Evolutionary conservation across 2,113 vertebrate genomes (phyloP).

Genomic region (Oreochromis aureus): DNA sequence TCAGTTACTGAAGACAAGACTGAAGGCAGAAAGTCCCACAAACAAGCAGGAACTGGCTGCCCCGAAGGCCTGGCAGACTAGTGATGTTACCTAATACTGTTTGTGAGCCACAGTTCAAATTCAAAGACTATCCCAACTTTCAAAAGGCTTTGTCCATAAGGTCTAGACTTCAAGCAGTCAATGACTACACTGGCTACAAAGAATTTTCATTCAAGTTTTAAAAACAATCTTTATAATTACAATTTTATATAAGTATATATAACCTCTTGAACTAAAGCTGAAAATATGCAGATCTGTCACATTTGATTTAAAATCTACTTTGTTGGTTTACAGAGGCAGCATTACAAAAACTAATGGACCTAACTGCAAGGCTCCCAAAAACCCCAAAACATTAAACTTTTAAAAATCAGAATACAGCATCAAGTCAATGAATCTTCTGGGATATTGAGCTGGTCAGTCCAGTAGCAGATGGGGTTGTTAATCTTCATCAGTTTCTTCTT

Average conservation of each 20-base stretch:
- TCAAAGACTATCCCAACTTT: conserved; percentile 83
- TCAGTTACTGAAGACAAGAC: not conserved
- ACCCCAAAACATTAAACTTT: not conserved
- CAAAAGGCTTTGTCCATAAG: not conserved
- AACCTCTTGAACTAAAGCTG: not conserved
- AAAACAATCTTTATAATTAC: not conserved
- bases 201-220: not conserved
- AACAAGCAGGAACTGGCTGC: not conserved
- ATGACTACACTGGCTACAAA: not conserved
- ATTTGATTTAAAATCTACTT: not conserved
- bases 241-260: not conserved
- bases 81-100: too few species aligned
- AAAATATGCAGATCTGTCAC: not conserved
- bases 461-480: not conserved
- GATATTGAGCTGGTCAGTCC: not conserved
- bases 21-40: not conserved
- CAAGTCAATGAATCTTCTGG: not conserved
- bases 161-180: not conserved
- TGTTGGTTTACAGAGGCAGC: not conserved
- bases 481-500: not conserved
- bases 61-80: not conserved
- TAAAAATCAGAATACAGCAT: not conserved
- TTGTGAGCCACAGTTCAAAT: conserved; percentile 39
- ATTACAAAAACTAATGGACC: not conserved
- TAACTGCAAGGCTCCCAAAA: not conserved